A percentile compares a stretch with the other conserved stretches of the same genome.
Evolutionary conservation across 1,140 invertebrate species (phyloP).

Genomic region (Conus ventricosus): DNA sequence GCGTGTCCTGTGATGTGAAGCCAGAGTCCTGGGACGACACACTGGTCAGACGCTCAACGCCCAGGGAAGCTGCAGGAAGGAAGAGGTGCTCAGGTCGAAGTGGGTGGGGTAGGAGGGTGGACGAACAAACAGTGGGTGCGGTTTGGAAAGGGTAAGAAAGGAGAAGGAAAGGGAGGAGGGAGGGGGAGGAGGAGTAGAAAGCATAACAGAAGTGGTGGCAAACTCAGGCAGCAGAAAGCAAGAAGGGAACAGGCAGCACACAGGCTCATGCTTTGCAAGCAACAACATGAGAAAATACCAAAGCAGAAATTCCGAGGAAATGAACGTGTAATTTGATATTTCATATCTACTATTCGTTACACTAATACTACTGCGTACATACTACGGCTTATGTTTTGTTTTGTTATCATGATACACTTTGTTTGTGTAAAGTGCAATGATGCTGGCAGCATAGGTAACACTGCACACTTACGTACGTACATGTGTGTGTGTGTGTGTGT

Average conservation of each 20-base stretch:
- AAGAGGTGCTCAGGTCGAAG: background rate
- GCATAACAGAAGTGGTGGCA: background rate
- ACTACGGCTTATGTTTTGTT: too few relatives aligned
- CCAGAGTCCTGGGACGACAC: slow-evolving; percentile 93
- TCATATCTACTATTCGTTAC: too few relatives aligned
- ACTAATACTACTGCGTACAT: too few relatives aligned
- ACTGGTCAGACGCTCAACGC: slow-evolving; percentile 82
- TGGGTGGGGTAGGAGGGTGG: background rate
- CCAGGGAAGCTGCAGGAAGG: slow-evolving; percentile 62
- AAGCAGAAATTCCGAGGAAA: too few relatives aligned
- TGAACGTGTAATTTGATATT: too few relatives aligned
- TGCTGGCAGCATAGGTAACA: too few relatives aligned
- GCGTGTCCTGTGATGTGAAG: slow-evolving; percentile 91
- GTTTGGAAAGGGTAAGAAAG: slow-evolving; percentile 8
- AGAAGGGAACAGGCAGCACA: slow-evolving; percentile 27
- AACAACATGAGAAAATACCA: slow-evolving; percentile 3
- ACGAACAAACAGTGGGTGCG: background rate
- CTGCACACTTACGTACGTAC: too few relatives aligned
- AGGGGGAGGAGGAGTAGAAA: background rate
- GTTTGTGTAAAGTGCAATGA: too few relatives aligned
- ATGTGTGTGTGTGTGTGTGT: too few relatives aligned
- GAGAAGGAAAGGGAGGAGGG: background rate
- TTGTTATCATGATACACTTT: too few relatives aligned
- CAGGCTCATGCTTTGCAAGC: slow-evolving; percentile 31
- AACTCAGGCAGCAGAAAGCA: background rate